Evolutionary conservation across 2,113 vertebrate genomes (phyloP).

Genomic region (Spilogale gracilis): DNA sequence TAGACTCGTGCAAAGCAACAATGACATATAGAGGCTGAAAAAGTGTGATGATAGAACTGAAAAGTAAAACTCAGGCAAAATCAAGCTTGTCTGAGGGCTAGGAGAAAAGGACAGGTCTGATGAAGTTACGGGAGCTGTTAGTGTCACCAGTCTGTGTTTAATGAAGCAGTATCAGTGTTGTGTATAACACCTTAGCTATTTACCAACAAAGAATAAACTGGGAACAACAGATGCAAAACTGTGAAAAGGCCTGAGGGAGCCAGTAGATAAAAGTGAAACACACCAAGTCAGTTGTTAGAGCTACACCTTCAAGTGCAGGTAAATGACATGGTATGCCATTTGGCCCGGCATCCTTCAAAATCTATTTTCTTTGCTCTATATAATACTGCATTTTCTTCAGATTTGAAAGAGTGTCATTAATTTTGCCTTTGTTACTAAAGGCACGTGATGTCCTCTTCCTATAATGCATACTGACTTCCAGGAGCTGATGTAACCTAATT

Average conservation of each 20-base stretch:
- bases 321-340: rapidly evolving
- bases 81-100: neutral
- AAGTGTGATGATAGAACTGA: neutral
- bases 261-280: neutral
- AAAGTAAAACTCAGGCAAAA: neutral
- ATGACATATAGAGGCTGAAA: neutral
- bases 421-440: neutral
- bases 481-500: neutral
- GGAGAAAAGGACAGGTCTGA: neutral
- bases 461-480: neutral
- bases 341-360: neutral
- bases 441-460: neutral
- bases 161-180: neutral
- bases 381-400: neutral
- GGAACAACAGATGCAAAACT: neutral
- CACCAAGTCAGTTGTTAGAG: neutral
- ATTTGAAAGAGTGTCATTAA: neutral
- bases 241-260: neutral
- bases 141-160: neutral
- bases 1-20: rapidly evolving
- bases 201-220: neutral
- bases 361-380: neutral
- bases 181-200: neutral
- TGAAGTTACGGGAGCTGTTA: neutral
- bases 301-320: neutral